These are phyloP conservation scores for Caenorhabditis wallacei DNA, from an alignment of 2,888 invertebrate species.

Conservation along the genomic window DNA sequence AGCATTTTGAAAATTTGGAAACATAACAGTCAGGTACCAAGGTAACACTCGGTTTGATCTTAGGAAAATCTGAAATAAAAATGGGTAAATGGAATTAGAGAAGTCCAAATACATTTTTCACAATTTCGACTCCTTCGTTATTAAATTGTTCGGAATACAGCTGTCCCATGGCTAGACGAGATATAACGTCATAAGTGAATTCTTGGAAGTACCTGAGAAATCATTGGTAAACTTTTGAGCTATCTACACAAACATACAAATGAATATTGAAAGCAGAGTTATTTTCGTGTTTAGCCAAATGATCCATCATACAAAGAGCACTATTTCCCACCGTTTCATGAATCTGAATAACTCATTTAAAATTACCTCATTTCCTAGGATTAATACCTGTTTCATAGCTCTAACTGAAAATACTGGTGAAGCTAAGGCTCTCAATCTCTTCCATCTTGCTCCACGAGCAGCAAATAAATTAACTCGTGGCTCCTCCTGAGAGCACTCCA, in stretches of 20 bases:
- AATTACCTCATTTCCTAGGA: too few species aligned
- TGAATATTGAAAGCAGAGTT: constrained; percentile 67
- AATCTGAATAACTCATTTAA: constrained; percentile 51
- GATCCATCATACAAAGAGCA: constrained; percentile 59
- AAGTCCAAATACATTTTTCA: constrained; percentile 40
- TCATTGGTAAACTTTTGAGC: too few species aligned
- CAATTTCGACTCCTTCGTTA: constrained; percentile 50
- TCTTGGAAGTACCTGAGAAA: constrained; percentile 72
- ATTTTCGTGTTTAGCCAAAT: constrained; percentile 59
- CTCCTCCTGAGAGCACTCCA: constrained; percentile 68
- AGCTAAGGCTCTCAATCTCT: constrained; percentile 85
- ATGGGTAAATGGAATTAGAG: background rate
- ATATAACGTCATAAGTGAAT: constrained; percentile 73
- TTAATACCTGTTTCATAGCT: constrained; percentile 66
- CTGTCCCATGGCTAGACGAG: constrained; percentile 73
- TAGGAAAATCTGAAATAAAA: background rate
- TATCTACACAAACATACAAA: constrained; percentile 33
- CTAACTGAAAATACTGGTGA: constrained; percentile 85
- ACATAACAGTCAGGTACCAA: constrained; percentile 55
- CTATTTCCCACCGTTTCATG: constrained; percentile 68
- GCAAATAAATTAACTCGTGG: constrained; percentile 83
- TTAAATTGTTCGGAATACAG: constrained; percentile 66
- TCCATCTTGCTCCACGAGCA: constrained; percentile 85
- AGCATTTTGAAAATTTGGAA: constrained; percentile 43
- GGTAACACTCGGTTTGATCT: constrained; percentile 24